Conservation (phyloP, 2,888 invertebrate species). For the Coelopa pilipes region DNA sequence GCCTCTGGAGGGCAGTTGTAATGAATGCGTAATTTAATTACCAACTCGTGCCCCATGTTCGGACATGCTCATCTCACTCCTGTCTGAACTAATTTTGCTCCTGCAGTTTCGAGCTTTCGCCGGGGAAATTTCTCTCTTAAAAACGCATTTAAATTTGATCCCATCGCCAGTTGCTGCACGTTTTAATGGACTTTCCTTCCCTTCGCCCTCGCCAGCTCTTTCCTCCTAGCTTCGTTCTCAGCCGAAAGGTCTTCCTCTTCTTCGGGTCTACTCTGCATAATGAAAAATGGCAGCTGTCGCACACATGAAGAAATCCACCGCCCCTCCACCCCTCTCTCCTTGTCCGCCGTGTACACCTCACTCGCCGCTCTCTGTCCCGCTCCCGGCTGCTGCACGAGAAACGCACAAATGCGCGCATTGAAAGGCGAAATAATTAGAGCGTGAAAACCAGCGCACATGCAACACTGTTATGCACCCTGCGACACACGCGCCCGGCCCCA, state of each 20-base stretch:
- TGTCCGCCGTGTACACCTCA: slow-evolving; percentile 21
- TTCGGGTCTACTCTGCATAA: slow-evolving; percentile 33
- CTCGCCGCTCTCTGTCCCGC: not conserved
- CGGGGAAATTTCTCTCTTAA: too few relatives aligned
- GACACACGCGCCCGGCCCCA: not conserved
- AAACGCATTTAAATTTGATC: too few relatives aligned
- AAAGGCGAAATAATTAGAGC: slow-evolving; percentile 62
- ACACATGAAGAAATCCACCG: not conserved
- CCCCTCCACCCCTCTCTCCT: not conserved
- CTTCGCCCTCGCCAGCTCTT: not conserved
- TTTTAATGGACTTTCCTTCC: too few relatives aligned
- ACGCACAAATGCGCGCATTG: slow-evolving; percentile 39
- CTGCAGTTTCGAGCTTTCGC: too few relatives aligned
- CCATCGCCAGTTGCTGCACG: too few relatives aligned
- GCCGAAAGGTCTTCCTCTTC: not conserved
- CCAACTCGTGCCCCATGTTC: too few relatives aligned
- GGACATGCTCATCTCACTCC: too few relatives aligned
- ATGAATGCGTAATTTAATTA: too few relatives aligned
- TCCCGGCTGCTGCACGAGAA: not conserved
- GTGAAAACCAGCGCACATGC: slow-evolving; percentile 63
- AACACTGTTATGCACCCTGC: slow-evolving; percentile 42
- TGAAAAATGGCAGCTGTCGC: slow-evolving; percentile 31
- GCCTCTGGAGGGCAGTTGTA: too few relatives aligned
- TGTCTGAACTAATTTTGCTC: too few relatives aligned
- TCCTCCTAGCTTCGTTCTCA: not conserved